phyloP scores from a whole-genome alignment of 2,113 vertebrate species.

The Otis tarda region DNA sequence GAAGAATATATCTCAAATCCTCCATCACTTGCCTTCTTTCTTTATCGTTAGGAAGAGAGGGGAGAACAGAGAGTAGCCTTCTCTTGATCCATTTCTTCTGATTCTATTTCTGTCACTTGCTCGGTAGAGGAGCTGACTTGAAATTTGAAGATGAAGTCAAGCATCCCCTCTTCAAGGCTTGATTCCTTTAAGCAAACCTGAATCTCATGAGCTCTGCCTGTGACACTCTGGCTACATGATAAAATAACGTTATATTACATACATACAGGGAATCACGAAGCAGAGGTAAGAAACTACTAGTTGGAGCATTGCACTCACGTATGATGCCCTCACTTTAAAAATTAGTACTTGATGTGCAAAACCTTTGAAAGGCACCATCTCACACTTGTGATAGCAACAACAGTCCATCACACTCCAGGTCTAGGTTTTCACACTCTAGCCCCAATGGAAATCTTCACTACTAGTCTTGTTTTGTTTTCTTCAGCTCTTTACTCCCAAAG shows the following conservation, averaged over 20 bases:
- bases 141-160: background rate
- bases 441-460: background rate
- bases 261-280: background rate
- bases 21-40: background rate
- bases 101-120: background rate
- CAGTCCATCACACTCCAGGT: background rate
- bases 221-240: background rate
- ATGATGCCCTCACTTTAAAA: background rate
- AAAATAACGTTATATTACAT: background rate
- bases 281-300: background rate
- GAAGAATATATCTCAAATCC: background rate
- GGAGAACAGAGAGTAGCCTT: background rate
- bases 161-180: background rate
- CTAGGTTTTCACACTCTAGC: background rate
- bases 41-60: background rate
- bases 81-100: background rate
- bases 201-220: background rate
- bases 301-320: too few species aligned
- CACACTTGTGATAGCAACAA: background rate
- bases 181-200: background rate
- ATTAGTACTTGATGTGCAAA: background rate
- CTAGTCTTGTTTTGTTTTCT: background rate
- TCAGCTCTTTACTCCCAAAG: background rate
- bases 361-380: background rate
- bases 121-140: background rate